phyloP scores from a whole-genome alignment of 2,888 invertebrate species.

The Hirtodrosophila duncani region DNA sequence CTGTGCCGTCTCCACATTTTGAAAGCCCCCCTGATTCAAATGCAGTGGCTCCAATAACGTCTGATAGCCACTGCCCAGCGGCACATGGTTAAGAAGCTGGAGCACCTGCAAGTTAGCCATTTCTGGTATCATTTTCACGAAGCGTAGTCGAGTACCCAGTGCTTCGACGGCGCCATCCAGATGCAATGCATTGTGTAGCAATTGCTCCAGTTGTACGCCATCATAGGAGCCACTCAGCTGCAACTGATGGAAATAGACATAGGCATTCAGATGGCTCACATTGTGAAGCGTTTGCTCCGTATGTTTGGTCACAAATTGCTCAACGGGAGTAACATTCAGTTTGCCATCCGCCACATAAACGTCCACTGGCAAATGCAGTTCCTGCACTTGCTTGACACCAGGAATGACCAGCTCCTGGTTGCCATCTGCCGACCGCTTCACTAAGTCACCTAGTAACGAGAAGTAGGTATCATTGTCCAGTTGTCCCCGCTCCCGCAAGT shows the following conservation, averaged over 20 bases:
- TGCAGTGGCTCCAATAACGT: constrained; percentile 64
- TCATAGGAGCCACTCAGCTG: constrained; percentile 77
- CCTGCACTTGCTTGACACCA: constrained; percentile 79
- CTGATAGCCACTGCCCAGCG: constrained; percentile 56
- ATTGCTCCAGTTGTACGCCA: constrained; percentile 77
- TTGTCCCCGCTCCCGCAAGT: constrained; percentile 76
- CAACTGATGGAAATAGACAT: constrained; percentile 79
- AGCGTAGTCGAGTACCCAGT: constrained; percentile 71
- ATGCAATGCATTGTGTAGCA: constrained; percentile 77
- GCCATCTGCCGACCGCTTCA: constrained; percentile 77
- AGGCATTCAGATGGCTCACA: constrained; percentile 75
- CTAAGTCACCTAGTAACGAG: constrained; percentile 78
- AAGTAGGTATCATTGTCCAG: constrained; percentile 77
- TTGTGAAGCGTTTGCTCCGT: constrained; percentile 78
- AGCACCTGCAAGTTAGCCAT: constrained; percentile 65
- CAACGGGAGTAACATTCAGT: constrained; percentile 78
- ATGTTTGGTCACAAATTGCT: constrained; percentile 79
- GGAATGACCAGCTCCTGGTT: constrained; percentile 76
- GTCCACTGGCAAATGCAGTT: constrained; percentile 76
- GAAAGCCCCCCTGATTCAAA: constrained; percentile 64
- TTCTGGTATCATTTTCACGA: constrained; percentile 51
- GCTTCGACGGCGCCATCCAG: constrained; percentile 72
- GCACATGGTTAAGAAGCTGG: constrained; percentile 75
- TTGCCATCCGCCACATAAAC: constrained; percentile 76
- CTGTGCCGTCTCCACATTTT: constrained; percentile 62